Evolutionary conservation across 30 jellyfish, hydroid and myxozoan species (phyloP), one percentile per base, ranked within the genome.

Genomic region (Morbakka virulenta): DNA sequence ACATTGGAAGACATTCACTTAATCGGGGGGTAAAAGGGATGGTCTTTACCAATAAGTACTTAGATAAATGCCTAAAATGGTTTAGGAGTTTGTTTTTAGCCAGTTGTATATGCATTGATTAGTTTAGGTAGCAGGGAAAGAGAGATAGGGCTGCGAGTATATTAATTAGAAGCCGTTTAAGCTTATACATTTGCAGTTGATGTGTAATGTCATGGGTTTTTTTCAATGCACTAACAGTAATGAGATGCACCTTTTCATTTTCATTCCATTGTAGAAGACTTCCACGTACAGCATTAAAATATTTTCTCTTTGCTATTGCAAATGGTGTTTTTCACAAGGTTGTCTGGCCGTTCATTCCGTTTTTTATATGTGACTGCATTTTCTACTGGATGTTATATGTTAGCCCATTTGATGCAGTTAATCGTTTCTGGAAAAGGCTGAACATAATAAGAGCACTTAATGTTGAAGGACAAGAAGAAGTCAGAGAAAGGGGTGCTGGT

Each of bases 391-490:
- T 92, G 95, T 53, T 92, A 23, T 80, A 72, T 80, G 84, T 92
- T 50, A 84, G 98, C 51, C 98, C 98, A 26, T 92, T 85, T 67
- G 96, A 80, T 50, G 98, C 98, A 6, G 31, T 86, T 2, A 80
- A 92, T 51, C 51, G 95, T 26, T 71, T 81, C 28, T 72, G 64
- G 32, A 66, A 61, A 47, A 62, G 94, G 62, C 52, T 85, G 52
- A 35, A 25, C 64, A 20, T 20, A 22, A 13, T 17, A 22, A 24
- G 79, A 50, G 64, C 71, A 14, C 48, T 35, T 14, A 81, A 57
- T 6, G 36, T 11, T 21, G 35, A 49, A 13, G 32, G 68, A 4
- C 41, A 20, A 28, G 68, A 17, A 2, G 62, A 74, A 31, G 48
- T 68, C 12, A 30, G 31, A 12, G 53, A 20, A 6, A 41, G 48